Conservation (phyloP, 2,113 vertebrate species). For the Rhodinocichla rosea region DNA sequence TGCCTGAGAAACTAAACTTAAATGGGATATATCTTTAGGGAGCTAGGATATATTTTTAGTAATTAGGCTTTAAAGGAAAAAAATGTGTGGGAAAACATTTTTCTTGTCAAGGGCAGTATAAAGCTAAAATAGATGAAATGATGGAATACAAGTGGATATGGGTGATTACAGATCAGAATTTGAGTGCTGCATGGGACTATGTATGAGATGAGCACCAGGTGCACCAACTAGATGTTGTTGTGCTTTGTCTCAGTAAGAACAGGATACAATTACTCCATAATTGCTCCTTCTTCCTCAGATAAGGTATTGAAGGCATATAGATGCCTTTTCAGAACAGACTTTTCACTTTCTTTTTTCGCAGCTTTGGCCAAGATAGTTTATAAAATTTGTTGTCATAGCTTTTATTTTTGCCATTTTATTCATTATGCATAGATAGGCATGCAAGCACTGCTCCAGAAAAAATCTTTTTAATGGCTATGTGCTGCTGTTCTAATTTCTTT, state of each 20-base stretch:
- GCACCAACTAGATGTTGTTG: not conserved
- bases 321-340: not conserved
- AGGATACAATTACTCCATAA: not conserved
- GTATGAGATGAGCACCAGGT: not conserved
- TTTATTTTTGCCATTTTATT: not conserved
- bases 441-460: not conserved
- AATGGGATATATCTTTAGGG: not conserved
- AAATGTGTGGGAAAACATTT: not conserved
- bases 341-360: not conserved
- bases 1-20: not conserved
- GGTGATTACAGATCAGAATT: not conserved
- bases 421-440: not conserved
- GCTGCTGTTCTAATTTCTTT: not conserved
- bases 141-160: not conserved
- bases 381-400: not conserved
- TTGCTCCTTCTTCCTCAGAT: not conserved
- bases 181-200: fast-evolving
- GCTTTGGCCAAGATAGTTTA: not conserved
- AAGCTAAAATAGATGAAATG: not conserved
- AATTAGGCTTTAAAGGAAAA: not conserved
- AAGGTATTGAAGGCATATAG: not conserved
- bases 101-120: not conserved
- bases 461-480: not conserved
- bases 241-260: not conserved
- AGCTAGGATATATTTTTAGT: not conserved